Evolutionary conservation across 2,888 invertebrate genomes (phyloP), one percentile per base, ranked within the genome.

Genomic region (Morpho deidamia): DNA sequence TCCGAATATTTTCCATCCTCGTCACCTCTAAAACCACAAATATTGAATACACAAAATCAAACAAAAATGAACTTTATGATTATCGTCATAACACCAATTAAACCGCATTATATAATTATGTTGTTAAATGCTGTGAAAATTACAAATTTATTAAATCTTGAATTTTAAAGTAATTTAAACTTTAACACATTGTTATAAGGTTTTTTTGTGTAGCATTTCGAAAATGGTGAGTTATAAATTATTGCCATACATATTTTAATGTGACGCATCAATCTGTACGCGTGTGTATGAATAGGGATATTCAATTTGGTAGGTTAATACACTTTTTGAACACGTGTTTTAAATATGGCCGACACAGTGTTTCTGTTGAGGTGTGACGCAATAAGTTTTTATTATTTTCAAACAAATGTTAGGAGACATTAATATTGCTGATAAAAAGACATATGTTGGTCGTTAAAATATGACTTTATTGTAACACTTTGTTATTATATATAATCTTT

Each of bases 1-100:
- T 23, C 73, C 70, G 80, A 87, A 88, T 88, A 83, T 81, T 86
- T 86, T 80, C 81, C 72, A 75, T 83, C 78, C 77, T 85, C 84
- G 87, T 87, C 87, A 88, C 85, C 82, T 83, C 77, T 73, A 62
- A 61, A 68, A 72, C 60, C 59, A 58, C 52, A 54, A 34, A 45
- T 14, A 39, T 45, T 34, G 14, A n/a, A 53, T 51, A 38, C n/a
- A 44, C 41, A 11, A 33, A 9, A 11, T 8, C 34, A 44, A 61
- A 42, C 11, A 45, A 72, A 68, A 73, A 59, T 55, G 53, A 58
- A 53, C 69, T n/a, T 43, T 58, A 32, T 0, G 4, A 23, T 7
- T 5, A 8, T 0, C 2, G 40, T 33, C 53, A 46, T 48, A 12
- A 35, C 7, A 14, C 41, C 8, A 38, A 5, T 32, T n/a, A 37